These are phyloP conservation scores for Cladorhizidae sp. DNA, from an alignment of 37 sponge, comb jelly and placozoan genomes.

Conservation along the genomic window DNA sequence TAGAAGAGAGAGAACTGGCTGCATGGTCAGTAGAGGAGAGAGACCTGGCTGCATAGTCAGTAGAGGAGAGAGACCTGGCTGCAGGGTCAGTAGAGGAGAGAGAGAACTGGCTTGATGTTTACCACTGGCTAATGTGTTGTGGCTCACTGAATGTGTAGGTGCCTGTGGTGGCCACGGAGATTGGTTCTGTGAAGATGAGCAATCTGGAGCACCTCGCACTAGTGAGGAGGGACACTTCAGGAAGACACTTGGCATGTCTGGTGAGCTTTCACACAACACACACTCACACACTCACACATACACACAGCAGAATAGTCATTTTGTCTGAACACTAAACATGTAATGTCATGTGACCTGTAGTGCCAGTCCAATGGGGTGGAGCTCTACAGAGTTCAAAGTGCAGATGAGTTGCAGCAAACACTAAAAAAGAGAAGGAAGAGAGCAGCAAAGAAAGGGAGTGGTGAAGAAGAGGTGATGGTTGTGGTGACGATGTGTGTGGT, in stretches of 20 bases:
- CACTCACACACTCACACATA: background rate
- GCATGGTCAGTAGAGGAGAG: too few relatives aligned
- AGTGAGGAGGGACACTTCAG: constrained; percentile 42
- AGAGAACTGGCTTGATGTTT: too few relatives aligned
- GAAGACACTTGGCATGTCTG: constrained; percentile 37
- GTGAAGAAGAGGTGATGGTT: constrained; percentile 7
- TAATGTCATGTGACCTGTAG: background rate
- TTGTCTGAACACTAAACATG: background rate
- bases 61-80: too few relatives aligned
- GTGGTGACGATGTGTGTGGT: too few relatives aligned
- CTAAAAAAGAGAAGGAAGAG: constrained; percentile 72
- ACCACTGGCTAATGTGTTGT: background rate
- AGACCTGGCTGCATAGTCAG: too few relatives aligned
- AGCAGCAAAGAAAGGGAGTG: constrained; percentile 22
- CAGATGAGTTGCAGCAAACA: constrained; percentile 51
- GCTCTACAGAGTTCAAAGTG: constrained; percentile 54
- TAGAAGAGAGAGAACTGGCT: too few relatives aligned
- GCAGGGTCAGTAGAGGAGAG: too few relatives aligned
- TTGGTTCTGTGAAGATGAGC: background rate
- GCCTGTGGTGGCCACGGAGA: constrained; percentile 20
- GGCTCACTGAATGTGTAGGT: constrained; percentile 2
- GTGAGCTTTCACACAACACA: too few relatives aligned
- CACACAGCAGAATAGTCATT: background rate
- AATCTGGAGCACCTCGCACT: background rate
- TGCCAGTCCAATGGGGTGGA: constrained; percentile 46